Evolutionary conservation across 2,888 invertebrate genomes (phyloP).

Genomic region (Dichetophora obliterata): DNA sequence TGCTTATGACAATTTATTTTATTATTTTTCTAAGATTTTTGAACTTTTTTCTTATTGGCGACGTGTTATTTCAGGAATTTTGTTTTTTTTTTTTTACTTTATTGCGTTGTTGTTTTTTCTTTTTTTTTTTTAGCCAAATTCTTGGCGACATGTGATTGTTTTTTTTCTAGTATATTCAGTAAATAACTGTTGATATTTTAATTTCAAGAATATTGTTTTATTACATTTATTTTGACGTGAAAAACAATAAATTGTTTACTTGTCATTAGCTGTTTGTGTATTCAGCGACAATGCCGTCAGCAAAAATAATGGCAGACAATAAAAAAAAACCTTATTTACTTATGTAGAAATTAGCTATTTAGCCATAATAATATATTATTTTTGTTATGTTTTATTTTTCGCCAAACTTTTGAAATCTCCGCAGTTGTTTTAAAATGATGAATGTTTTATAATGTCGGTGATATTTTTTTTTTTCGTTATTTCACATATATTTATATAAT

Average conservation of each 20-base stretch:
- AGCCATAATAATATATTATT: neutral
- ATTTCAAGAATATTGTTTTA: neutral
- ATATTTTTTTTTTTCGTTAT: neutral
- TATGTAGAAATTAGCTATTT: neutral
- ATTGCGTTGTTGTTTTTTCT: neutral
- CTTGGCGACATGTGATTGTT: neutral
- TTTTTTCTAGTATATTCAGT: neutral
- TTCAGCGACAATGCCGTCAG: neutral
- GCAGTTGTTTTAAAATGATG: slow-evolving; percentile 22
- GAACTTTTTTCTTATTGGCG: no score
- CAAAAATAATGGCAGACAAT: neutral
- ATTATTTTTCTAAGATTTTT: no score
- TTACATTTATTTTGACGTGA: neutral
- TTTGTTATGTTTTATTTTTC: neutral
- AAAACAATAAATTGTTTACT: neutral
- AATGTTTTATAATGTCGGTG: neutral
- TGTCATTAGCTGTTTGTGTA: neutral
- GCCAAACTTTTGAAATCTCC: neutral
- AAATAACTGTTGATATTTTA: neutral
- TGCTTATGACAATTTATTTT: no score
- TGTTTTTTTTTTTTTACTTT: no score
- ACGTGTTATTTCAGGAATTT: no score
- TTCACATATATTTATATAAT: neutral
- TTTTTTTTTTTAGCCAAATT: neutral
- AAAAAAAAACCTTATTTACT: neutral